These are phyloP conservation scores for Oreochromis tanganicae DNA, from an alignment of 2,113 vertebrate genomes.

Conservation along the genomic window DNA sequence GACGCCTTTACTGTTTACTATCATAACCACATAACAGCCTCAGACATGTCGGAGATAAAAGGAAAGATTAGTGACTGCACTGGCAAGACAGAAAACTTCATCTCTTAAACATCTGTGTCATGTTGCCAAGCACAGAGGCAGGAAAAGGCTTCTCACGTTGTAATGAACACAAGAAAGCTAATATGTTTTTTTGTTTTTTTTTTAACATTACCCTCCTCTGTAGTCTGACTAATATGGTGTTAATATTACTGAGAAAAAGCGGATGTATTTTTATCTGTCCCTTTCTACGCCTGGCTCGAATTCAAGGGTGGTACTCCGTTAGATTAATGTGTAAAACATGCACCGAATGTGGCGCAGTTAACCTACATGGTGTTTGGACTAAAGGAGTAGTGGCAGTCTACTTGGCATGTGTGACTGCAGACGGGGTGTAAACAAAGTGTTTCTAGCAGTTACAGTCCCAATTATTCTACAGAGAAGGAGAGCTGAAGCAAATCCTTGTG, in stretches of 20 bases:
- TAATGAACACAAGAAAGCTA: not conserved
- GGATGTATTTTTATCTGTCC: constrained; percentile 19
- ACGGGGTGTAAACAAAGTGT: constrained; percentile 44
- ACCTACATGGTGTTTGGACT: constrained; percentile 51
- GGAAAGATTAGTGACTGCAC: constrained; percentile 57
- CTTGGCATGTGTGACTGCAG: constrained; percentile 39
- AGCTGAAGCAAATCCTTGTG: constrained; percentile 26
- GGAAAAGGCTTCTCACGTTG: constrained; percentile 16
- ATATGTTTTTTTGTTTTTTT: constrained; percentile 5
- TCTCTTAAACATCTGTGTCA: constrained; percentile 47
- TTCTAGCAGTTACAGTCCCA: constrained; percentile 34
- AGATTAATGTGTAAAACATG: constrained; percentile 49
- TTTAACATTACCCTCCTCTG: constrained; percentile 19
- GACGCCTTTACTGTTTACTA: constrained; percentile 68
- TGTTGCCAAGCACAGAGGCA: constrained; percentile 15
- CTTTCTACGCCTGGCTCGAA: not conserved
- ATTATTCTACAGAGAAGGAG: constrained; percentile 40
- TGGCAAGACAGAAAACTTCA: constrained; percentile 42
- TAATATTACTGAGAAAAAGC: constrained; percentile 18
- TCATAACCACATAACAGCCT: constrained; percentile 68
- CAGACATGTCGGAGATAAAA: constrained; percentile 69
- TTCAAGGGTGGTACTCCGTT: constrained; percentile 29
- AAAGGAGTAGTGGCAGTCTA: constrained; percentile 34
- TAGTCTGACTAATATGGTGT: constrained; percentile 35
- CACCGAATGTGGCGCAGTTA: constrained; percentile 34